phyloP scores from a whole-genome alignment of 2,797 vertebrate genomes.

The Naso thynnoides region DNA sequence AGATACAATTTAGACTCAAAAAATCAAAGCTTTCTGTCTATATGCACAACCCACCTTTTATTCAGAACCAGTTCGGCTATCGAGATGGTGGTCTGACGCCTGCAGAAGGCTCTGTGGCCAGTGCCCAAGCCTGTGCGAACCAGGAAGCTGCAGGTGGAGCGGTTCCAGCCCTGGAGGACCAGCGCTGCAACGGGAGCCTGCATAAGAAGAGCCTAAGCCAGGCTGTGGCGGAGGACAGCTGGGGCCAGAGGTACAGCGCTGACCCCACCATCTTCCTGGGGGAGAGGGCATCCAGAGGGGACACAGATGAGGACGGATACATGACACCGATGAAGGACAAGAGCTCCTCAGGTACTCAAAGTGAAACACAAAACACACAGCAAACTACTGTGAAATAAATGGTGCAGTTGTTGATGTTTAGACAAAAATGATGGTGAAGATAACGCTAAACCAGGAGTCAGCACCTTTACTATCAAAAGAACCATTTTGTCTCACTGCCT shows the following conservation, averaged over 20 bases:
- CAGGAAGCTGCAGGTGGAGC: slow-evolving; percentile 83
- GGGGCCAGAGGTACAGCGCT: slow-evolving; percentile 93
- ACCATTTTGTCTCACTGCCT: no score
- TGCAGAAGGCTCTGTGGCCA: slow-evolving; percentile 57
- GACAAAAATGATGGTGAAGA: no score
- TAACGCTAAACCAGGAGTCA: no score
- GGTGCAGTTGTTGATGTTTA: no score
- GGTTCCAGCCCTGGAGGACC: slow-evolving; percentile 86
- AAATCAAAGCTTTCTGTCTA: neutral
- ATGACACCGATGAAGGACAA: slow-evolving; percentile 97
- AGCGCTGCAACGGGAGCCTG: slow-evolving; percentile 92
- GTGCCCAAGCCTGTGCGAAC: slow-evolving; percentile 78
- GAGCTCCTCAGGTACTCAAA: slow-evolving; percentile 88
- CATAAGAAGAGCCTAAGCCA: slow-evolving; percentile 88
- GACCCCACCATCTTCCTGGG: slow-evolving; percentile 93
- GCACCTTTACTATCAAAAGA: no score
- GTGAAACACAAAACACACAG: neutral
- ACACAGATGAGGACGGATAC: slow-evolving; percentile 93
- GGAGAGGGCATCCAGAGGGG: slow-evolving; percentile 85
- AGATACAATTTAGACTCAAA: no score
- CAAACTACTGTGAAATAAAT: neutral
- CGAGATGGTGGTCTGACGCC: slow-evolving; percentile 86
- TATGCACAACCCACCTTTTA: neutral
- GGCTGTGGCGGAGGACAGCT: slow-evolving; percentile 86
- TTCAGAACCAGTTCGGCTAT: slow-evolving; percentile 95